A percentile compares a stretch with the other conserved stretches of the same genome.
phyloP scores from a whole-genome alignment of 1,140 invertebrate species.

The Pissodes strobi region DNA sequence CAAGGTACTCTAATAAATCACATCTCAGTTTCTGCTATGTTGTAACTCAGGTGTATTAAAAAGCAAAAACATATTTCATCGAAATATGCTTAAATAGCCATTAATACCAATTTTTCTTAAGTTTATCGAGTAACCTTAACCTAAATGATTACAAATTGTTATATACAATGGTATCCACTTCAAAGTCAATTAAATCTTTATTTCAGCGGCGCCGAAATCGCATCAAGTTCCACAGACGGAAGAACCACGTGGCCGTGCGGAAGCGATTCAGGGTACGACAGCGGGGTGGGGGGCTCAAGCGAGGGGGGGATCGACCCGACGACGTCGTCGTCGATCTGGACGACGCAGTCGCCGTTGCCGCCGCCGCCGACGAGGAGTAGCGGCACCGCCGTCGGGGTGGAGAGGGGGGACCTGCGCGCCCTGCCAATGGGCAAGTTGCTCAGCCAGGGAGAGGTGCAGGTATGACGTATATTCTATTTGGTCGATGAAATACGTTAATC shows the following conservation, averaged over 20 bases:
- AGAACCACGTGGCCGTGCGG: slow-evolving; percentile 68
- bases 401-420: neutral
- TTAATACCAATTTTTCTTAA: neutral
- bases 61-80: too few relatives aligned
- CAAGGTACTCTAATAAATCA: too few relatives aligned
- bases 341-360: neutral
- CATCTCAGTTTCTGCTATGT: too few relatives aligned
- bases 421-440: slow-evolving; percentile 38
- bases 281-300: neutral
- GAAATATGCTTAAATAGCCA: too few relatives aligned
- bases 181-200: too few relatives aligned
- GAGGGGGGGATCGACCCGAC: neutral
- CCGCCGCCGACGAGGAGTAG: slow-evolving; percentile 13
- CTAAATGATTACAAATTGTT: too few relatives aligned
- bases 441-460: slow-evolving; percentile 47
- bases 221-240: slow-evolving; percentile 78
- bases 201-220: slow-evolving; percentile 66
- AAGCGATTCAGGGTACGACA: slow-evolving; percentile 34
- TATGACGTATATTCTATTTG: slow-evolving; percentile 14
- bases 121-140: too few relatives aligned
- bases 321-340: slow-evolving; percentile 6
- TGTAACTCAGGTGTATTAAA: too few relatives aligned
- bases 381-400: neutral
- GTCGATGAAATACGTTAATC: too few relatives aligned
- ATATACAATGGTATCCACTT: too few relatives aligned